Conservation (phyloP, 1,140 invertebrate genomes). For the Probaryconus sp. region DNA sequence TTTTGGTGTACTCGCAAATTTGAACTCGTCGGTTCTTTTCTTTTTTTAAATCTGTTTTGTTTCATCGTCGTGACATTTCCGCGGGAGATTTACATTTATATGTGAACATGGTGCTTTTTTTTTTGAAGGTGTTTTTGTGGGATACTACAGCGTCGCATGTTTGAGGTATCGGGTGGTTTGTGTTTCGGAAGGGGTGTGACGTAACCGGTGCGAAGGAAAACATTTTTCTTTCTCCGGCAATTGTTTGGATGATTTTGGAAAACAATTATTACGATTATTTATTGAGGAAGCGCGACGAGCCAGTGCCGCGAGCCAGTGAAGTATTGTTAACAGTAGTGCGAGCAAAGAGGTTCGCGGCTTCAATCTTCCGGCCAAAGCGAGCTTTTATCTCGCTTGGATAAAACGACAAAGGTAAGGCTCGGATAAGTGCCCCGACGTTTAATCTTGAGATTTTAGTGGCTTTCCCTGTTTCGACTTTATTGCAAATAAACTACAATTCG, state of each 20-base stretch:
- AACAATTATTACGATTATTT: constrained; percentile 32
- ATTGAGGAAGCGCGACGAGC: constrained; percentile 19
- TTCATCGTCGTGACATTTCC: no score
- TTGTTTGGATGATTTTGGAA: constrained; percentile 34
- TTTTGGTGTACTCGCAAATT: no score
- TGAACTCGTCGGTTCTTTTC: no score
- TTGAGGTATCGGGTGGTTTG: background rate
- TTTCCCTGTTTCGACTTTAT: no score
- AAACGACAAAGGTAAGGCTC: constrained; percentile 12
- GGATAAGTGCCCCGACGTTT: no score
- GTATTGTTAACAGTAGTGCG: constrained; percentile 18
- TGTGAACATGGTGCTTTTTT: no score
- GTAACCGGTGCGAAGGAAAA: constrained; percentile 48
- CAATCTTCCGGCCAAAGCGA: constrained; percentile 5
- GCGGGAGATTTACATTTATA: no score
- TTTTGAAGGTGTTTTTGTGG: no score
- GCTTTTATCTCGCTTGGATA: constrained; percentile 18
- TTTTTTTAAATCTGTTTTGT: no score
- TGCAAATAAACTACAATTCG: no score
- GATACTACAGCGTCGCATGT: background rate
- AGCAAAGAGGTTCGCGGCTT: constrained; percentile 1
- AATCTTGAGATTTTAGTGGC: no score
- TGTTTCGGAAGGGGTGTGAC: constrained; percentile 27
- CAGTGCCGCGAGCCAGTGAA: constrained; percentile 26
- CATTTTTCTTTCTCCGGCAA: constrained; percentile 31